Percentiles rank a stretch among this genome's conserved stretches.
Conservation (phyloP, 1,140 invertebrate genomes). For the Zaprionus ornatus region DNA sequence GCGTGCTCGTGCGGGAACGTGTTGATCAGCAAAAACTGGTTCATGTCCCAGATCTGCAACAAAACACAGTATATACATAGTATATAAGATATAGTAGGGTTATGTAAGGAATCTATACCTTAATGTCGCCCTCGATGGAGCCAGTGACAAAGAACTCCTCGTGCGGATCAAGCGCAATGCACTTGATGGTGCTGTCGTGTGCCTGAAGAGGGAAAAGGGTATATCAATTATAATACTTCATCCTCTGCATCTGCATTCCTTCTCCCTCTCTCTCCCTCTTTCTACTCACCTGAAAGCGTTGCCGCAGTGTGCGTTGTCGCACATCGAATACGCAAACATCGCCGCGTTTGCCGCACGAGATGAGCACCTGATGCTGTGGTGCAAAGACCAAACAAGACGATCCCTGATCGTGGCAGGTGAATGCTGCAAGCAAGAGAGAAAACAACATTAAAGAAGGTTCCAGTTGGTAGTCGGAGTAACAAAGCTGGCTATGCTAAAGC, state of each 20-base stretch:
- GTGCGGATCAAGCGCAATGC: constrained; percentile 95
- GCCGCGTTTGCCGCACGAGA: constrained; percentile 98
- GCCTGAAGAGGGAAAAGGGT: constrained; percentile 85
- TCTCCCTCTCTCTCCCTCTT: background rate
- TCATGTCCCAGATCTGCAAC: constrained; percentile 95
- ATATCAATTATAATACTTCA: background rate
- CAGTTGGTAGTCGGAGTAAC: background rate
- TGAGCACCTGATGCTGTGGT: constrained; percentile 94
- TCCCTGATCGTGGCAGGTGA: constrained; percentile 96
- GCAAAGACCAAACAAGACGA: constrained; percentile 95
- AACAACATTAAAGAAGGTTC: background rate
- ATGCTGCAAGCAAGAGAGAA: constrained; percentile 85
- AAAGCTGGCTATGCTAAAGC: no score
- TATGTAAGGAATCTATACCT: constrained; percentile 86
- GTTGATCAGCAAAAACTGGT: constrained; percentile 92
- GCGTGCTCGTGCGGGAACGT: constrained; percentile 97
- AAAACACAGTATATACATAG: background rate
- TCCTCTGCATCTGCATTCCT: background rate
- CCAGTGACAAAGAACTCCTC: constrained; percentile 99
- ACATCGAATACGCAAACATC: constrained; percentile 98
- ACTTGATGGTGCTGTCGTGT: constrained; percentile 97
- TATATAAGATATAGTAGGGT: background rate
- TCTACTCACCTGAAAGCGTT: constrained; percentile 88
- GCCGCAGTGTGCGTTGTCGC: constrained; percentile 92
- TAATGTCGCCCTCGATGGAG: constrained; percentile 99